These are phyloP conservation scores for Liasis olivaceus DNA, from an alignment of 2,797 vertebrate genomes.

Conservation along the genomic window DNA sequence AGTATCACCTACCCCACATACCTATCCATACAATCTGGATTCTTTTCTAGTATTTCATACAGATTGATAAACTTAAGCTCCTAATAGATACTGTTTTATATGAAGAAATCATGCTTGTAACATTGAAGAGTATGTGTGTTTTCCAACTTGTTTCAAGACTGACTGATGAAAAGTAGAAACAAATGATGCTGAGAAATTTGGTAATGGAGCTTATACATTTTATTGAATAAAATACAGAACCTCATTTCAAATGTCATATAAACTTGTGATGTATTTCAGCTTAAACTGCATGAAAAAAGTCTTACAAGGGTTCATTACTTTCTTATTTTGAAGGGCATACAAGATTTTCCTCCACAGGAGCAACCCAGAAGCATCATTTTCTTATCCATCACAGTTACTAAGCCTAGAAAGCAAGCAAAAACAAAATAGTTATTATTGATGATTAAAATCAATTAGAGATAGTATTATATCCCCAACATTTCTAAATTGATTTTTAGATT, in stretches of 20 bases:
- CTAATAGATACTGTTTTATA: not conserved
- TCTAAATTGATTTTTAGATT: constrained; percentile 56
- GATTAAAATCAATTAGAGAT: constrained; percentile 39
- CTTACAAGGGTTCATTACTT: constrained; percentile 48
- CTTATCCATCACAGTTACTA: constrained; percentile 17
- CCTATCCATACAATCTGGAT: not conserved
- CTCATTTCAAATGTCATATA: constrained; percentile 46
- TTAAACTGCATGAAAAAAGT: constrained; percentile 49
- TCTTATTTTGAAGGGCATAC: constrained; percentile 56
- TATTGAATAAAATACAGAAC: constrained; percentile 58
- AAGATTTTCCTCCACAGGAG: constrained; percentile 43
- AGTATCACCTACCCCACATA: not conserved
- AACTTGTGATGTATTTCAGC: constrained; percentile 2
- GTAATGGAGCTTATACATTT: constrained; percentile 55
- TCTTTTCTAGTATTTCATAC: not conserved
- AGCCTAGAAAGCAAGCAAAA: constrained; percentile 28
- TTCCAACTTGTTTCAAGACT: constrained; percentile 55
- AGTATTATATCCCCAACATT: constrained; percentile 52
- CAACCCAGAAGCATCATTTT: not conserved
- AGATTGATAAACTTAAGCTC: not conserved
- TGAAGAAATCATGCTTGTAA: constrained; percentile 40
- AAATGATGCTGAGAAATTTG: constrained; percentile 43
- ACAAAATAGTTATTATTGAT: constrained; percentile 21
- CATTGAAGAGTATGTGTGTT: constrained; percentile 42
- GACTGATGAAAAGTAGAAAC: constrained; percentile 50